These are phyloP conservation scores for Trachops cirrhosus DNA, from an alignment of 2,797 vertebrate species.

Conservation along the genomic window DNA sequence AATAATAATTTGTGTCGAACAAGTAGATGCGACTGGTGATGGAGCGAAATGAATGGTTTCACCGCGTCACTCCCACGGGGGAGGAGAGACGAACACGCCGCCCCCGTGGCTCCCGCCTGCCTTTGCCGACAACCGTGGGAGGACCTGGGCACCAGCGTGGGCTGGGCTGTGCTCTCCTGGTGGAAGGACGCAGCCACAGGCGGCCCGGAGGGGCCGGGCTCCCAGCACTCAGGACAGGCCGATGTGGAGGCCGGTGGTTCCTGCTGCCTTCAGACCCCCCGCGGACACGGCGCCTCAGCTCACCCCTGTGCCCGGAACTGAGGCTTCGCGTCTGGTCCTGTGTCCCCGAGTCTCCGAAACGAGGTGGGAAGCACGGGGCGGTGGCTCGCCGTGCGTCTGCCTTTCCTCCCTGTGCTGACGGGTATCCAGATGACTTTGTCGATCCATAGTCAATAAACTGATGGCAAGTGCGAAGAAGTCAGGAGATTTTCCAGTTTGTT, in stretches of 20 bases:
- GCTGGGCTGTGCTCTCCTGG: accelerated
- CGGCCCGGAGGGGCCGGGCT: background rate
- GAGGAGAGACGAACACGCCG: accelerated
- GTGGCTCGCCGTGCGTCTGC: background rate
- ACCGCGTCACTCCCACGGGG: background rate
- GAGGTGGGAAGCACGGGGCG: too few species aligned
- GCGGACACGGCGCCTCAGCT: too few species aligned
- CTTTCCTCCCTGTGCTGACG: accelerated
- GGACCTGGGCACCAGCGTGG: accelerated
- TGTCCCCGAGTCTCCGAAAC: background rate
- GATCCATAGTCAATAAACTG: background rate
- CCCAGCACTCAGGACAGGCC: accelerated
- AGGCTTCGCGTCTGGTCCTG: background rate
- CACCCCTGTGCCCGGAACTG: accelerated
- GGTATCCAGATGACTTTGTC: background rate
- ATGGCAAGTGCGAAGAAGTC: background rate
- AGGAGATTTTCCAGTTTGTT: background rate
- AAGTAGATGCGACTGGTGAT: background rate
- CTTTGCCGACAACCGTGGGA: accelerated
- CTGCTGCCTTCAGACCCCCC: background rate
- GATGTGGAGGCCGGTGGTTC: accelerated
- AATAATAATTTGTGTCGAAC: constrained; percentile 15
- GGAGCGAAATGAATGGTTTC: background rate
- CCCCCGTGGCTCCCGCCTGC: too few species aligned
- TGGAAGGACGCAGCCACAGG: accelerated